A percentile compares a stretch with the other conserved stretches of the same genome.
Conservation (phyloP, 2,888 invertebrate species). For the Gisinianus flammeolus region DNA sequence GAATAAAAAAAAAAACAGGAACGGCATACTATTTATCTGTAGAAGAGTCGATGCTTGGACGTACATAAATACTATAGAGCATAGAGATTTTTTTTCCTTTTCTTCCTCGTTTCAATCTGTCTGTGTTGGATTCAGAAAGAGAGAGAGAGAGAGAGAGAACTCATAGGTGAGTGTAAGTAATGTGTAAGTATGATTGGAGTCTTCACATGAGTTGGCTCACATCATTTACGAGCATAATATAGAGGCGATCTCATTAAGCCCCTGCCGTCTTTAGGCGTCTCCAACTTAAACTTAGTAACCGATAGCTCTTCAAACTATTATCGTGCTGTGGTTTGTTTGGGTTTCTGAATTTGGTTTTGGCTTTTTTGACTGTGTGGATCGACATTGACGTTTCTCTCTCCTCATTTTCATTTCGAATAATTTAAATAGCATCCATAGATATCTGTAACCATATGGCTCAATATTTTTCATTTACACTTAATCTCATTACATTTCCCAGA, state of each 20-base stretch:
- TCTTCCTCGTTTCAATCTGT: too few relatives aligned
- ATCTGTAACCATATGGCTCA: slow-evolving; percentile 17
- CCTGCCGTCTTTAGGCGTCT: slow-evolving; percentile 44
- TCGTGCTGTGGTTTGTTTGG: not conserved
- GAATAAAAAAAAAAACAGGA: too few relatives aligned
- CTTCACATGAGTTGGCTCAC: slow-evolving; percentile 28
- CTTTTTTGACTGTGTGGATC: too few relatives aligned
- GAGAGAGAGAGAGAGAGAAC: too few relatives aligned
- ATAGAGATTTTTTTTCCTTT: too few relatives aligned
- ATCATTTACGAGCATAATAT: slow-evolving; percentile 36
- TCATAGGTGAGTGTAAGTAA: not conserved
- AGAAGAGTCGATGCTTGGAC: too few relatives aligned
- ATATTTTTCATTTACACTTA: slow-evolving; percentile 30
- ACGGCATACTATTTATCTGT: too few relatives aligned
- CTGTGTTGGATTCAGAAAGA: too few relatives aligned
- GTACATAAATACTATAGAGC: too few relatives aligned
- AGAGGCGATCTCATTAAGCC: slow-evolving; percentile 43
- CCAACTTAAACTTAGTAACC: slow-evolving; percentile 27
- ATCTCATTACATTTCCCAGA: not conserved
- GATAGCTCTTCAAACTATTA: slow-evolving; percentile 15
- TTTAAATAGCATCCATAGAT: not conserved
- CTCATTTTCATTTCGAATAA: slow-evolving; percentile 18
- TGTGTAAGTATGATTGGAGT: slow-evolving; percentile 12
- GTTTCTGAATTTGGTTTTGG: too few relatives aligned
- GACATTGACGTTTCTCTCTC: not conserved